A percentile compares a stretch with the other conserved stretches of the same genome.
Conservation (phyloP, 2,113 vertebrate genomes). For the Nothoprocta pentlandii region DNA sequence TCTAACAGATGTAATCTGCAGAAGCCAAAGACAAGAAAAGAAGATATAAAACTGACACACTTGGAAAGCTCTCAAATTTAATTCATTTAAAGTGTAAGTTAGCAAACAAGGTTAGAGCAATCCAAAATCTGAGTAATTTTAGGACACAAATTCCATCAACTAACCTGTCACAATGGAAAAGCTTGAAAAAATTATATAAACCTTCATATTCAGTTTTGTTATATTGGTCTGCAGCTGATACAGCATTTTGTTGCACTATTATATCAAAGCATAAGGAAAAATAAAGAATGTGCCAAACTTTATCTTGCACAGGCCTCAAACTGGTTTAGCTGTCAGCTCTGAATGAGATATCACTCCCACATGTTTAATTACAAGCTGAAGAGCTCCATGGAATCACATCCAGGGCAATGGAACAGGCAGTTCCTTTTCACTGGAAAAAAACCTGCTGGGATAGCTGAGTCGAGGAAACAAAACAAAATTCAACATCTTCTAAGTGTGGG, state of each 20-base stretch:
- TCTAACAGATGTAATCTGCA: not conserved
- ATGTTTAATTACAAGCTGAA: conserved; percentile 12
- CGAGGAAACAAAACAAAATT: conserved; percentile 1
- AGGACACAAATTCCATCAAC: not conserved
- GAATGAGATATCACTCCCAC: conserved; percentile 2
- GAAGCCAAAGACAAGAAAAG: not conserved
- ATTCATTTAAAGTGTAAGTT: conserved; percentile 10
- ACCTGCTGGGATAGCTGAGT: not conserved
- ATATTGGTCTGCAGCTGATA: not conserved
- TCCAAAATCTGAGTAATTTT: conserved; percentile 13
- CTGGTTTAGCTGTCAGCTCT: conserved; percentile 14
- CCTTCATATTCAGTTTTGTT: not conserved
- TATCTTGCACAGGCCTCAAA: not conserved
- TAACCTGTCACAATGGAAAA: not conserved
- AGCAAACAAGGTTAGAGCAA: conserved; percentile 20
- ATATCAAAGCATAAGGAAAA: not conserved
- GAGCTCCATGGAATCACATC: not conserved
- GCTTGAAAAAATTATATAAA: not conserved
- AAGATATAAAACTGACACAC: not conserved
- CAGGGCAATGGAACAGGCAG: conserved; percentile 41
- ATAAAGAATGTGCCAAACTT: not conserved
- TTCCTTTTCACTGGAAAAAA: not conserved
- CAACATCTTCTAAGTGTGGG: not conserved
- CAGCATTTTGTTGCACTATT: not conserved
- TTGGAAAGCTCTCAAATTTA: conserved; percentile 2